Percentiles rank a stretch among this genome's conserved stretches.
These are phyloP conservation scores for Podarcis raffonei DNA, from an alignment of 2,113 vertebrate species.

Conservation along the genomic window DNA sequence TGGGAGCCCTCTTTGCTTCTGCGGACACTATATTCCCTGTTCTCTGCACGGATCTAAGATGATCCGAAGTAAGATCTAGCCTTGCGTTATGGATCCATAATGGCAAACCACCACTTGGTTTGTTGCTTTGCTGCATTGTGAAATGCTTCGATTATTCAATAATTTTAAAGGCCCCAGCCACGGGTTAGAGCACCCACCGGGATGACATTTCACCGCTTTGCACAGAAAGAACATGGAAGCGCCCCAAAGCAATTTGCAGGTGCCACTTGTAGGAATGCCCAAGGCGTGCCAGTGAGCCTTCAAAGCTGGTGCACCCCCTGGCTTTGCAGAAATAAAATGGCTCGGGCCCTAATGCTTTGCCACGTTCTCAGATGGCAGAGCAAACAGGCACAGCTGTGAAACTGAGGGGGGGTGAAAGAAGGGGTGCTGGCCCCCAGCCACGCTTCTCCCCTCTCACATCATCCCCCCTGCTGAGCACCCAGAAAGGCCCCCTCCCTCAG, in stretches of 20 bases:
- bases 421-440: background rate
- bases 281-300: too few species aligned
- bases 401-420: background rate
- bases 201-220: background rate
- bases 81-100: too few species aligned
- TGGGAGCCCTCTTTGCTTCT: too few species aligned
- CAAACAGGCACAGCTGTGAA: background rate
- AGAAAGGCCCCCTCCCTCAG: background rate
- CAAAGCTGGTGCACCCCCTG: background rate
- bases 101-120: too few species aligned
- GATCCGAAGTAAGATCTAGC: too few species aligned
- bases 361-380: background rate
- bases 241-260: background rate
- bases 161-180: background rate
- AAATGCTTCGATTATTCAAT: too few species aligned
- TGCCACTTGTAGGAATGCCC: background rate
- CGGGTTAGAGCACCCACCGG: fast-evolving
- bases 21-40: too few species aligned
- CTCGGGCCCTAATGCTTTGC: background rate
- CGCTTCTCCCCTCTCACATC: background rate
- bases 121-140: too few species aligned
- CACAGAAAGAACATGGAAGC: background rate
- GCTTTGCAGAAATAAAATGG: background rate
- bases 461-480: too few species aligned
- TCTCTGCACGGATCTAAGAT: too few species aligned